phyloP scores from a whole-genome alignment of 2,888 invertebrate species.

The Caenorhabditis parvicauda region DNA sequence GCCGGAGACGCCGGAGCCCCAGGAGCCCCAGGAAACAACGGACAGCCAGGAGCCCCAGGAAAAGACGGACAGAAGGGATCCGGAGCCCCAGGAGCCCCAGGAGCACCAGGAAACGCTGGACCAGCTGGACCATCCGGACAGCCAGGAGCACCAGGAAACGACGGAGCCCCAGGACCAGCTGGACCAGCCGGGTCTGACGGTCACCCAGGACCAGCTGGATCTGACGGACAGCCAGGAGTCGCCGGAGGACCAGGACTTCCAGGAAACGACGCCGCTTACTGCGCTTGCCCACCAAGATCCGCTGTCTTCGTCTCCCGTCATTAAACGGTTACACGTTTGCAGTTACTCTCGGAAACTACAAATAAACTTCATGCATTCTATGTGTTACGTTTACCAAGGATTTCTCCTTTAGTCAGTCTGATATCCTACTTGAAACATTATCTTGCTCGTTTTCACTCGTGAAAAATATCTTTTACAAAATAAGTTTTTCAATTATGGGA shows the following conservation, averaged over 20 bases:
- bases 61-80: conserved; percentile 33
- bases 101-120: conserved; percentile 42
- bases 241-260: conserved; percentile 40
- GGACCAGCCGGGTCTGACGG: conserved; percentile 38
- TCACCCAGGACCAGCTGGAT: conserved; percentile 22
- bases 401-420: no score
- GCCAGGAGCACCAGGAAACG: conserved; percentile 32
- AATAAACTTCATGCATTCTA: no score
- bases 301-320: conserved; percentile 32
- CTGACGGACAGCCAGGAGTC: conserved; percentile 32
- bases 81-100: conserved; percentile 33
- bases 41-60: conserved; percentile 45
- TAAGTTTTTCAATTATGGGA: no score
- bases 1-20: conserved; percentile 43
- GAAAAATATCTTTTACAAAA: no score
- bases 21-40: conserved; percentile 42
- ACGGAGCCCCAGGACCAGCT: conserved; percentile 35
- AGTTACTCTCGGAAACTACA: no score
- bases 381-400: no score
- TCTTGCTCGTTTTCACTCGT: no score
- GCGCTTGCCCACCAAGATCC: conserved; percentile 41
- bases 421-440: no score
- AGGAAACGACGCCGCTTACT: conserved; percentile 42
- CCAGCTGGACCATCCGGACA: conserved; percentile 37
- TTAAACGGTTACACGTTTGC: no score